phyloP scores from a whole-genome alignment of 1,140 invertebrate genomes.

The Anastrepha ludens region DNA sequence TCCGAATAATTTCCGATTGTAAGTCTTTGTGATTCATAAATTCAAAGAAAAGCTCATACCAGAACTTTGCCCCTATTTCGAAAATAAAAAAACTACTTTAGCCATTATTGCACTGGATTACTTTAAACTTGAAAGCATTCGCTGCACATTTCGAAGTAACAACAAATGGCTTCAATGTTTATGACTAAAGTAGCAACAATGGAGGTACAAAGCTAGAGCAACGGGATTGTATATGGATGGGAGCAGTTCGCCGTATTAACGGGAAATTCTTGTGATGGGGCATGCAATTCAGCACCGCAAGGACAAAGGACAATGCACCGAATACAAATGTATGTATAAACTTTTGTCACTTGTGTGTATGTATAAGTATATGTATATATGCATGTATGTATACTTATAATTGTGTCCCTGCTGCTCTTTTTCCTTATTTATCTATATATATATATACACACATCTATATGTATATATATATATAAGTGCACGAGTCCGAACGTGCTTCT shows the following conservation, averaged over 20 bases:
- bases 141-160: not conserved
- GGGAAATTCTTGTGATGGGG: not conserved
- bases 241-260: not conserved
- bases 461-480: not conserved
- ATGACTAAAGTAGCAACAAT: not conserved
- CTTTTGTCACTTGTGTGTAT: not conserved
- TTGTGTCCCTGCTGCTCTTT: not conserved
- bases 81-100: slow-evolving; percentile 17
- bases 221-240: not conserved
- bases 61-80: not conserved
- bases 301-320: slow-evolving; percentile 3
- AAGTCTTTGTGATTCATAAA: not conserved
- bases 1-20: not conserved
- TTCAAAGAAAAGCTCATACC: not conserved
- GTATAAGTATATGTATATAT: not conserved
- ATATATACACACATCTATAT: not conserved
- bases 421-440: not conserved
- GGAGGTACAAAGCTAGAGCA: not conserved
- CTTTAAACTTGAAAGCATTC: slow-evolving; percentile 33
- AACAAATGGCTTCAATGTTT: slow-evolving; percentile 16
- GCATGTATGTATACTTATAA: not conserved
- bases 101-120: slow-evolving; percentile 5
- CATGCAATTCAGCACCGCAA: not conserved
- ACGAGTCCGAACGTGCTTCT: not conserved
- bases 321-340: not conserved